phyloP scores from a whole-genome alignment of 2,113 vertebrate species.

The Esox niger region DNA sequence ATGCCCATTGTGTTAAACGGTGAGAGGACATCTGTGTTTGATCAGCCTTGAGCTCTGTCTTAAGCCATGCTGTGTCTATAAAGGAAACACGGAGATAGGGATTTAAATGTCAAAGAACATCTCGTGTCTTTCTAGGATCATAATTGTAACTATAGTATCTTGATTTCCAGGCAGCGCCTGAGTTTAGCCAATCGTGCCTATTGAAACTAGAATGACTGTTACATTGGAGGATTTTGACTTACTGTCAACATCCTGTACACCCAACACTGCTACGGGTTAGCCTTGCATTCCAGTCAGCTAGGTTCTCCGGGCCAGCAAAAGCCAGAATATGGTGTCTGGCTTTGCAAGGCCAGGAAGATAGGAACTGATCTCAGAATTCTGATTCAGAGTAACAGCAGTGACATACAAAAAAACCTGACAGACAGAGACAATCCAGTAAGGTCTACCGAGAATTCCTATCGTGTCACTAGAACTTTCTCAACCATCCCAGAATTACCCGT shows the following conservation, averaged over 20 bases:
- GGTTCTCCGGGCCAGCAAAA: no score
- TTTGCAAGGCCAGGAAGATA: no score
- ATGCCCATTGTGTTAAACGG: constrained; percentile 35
- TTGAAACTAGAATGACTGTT: no score
- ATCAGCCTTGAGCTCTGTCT: constrained; percentile 46
- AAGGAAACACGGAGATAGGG: not conserved
- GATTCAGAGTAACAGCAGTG: not conserved
- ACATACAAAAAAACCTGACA: no score
- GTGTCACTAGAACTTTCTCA: not conserved
- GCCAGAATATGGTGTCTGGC: no score
- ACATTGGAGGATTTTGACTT: no score
- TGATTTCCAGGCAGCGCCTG: no score
- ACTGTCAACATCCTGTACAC: not conserved
- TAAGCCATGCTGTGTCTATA: constrained; percentile 17
- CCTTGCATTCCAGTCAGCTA: no score
- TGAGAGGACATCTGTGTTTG: constrained; percentile 58
- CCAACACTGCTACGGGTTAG: not conserved
- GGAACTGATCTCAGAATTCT: not conserved
- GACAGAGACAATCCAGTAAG: not conserved
- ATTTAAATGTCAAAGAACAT: not conserved
- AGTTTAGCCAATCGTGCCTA: no score
- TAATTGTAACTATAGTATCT: not conserved
- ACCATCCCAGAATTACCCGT: not conserved
- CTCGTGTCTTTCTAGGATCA: not conserved
- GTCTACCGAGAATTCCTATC: not conserved